Conservation (phyloP, 2,113 vertebrate genomes). For the Lathamus discolor region DNA sequence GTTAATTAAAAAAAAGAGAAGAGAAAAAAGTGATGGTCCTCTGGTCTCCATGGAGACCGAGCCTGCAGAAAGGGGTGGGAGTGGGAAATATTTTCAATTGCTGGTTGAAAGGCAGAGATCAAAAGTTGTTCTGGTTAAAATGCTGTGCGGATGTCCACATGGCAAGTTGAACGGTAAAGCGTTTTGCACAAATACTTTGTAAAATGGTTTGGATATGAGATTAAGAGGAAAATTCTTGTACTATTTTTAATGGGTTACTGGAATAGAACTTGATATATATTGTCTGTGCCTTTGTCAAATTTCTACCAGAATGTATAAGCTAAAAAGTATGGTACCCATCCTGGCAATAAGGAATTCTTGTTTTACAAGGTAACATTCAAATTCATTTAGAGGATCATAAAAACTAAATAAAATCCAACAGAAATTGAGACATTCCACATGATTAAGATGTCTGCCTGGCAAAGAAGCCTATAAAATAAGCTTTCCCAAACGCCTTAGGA, state of each 20-base stretch:
- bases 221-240: not conserved
- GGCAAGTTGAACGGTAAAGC: not conserved
- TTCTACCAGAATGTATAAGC: not conserved
- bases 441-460: not conserved
- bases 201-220: not conserved
- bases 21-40: not conserved
- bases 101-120: constrained; percentile 32
- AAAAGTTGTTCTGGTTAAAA: constrained; percentile 43
- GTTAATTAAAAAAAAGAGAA: not conserved
- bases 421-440: not conserved
- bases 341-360: not conserved
- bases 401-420: constrained; percentile 16
- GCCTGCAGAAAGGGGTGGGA: not conserved
- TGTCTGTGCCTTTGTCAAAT: not conserved
- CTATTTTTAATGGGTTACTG: not conserved
- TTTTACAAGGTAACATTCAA: not conserved
- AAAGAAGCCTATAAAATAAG: not conserved
- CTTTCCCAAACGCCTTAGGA: not conserved
- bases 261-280: not conserved
- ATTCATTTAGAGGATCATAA: constrained; percentile 1
- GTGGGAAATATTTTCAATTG: constrained; percentile 12
- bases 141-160: not conserved
- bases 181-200: not conserved
- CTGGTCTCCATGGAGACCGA: constrained; percentile 54
- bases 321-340: not conserved